A percentile compares a stretch with the other conserved stretches of the same genome.
These are phyloP conservation scores for Rhopalosiphum maidis DNA, from an alignment of 1,140 invertebrate species.

Conservation along the genomic window DNA sequence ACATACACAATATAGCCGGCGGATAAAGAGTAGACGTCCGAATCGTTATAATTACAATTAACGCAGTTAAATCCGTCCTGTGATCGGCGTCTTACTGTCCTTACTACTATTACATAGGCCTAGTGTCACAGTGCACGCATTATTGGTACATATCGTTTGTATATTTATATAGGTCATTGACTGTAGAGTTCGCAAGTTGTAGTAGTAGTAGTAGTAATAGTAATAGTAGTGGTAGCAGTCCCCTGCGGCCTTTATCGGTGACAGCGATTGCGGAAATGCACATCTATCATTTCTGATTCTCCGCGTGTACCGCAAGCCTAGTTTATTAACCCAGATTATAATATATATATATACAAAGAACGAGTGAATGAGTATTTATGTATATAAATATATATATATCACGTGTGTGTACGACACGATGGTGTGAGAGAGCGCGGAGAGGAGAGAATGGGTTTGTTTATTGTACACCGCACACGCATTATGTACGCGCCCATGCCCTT, in stretches of 20 bases:
- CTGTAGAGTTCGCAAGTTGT: background rate
- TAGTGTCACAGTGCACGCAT: background rate
- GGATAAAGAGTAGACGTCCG: background rate
- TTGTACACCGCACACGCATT: slow-evolving; percentile 48
- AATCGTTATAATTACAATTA: slow-evolving; percentile 7
- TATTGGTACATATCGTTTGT: background rate
- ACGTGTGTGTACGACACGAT: background rate
- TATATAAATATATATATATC: background rate
- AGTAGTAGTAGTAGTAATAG: background rate
- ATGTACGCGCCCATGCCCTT: slow-evolving; percentile 55
- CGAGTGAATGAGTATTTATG: slow-evolving; percentile 1
- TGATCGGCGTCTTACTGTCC: background rate
- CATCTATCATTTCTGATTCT: slow-evolving; percentile 48
- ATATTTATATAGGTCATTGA: slow-evolving; percentile 4
- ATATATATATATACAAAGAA: background rate
- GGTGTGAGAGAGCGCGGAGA: background rate
- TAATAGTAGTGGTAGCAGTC: background rate
- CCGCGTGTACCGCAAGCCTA: background rate
- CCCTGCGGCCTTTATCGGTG: slow-evolving; percentile 18
- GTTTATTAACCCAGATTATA: slow-evolving; percentile 56
- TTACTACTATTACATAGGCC: background rate
- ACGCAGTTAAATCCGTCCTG: background rate
- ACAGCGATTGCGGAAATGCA: slow-evolving; percentile 24
- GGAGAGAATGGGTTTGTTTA: slow-evolving; percentile 51
- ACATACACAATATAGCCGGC: too few relatives aligned